Percentiles rank a stretch among this genome's conserved stretches.
Conservation (phyloP, 2,797 vertebrate genomes). For the Pelobates cultripes region DNA sequence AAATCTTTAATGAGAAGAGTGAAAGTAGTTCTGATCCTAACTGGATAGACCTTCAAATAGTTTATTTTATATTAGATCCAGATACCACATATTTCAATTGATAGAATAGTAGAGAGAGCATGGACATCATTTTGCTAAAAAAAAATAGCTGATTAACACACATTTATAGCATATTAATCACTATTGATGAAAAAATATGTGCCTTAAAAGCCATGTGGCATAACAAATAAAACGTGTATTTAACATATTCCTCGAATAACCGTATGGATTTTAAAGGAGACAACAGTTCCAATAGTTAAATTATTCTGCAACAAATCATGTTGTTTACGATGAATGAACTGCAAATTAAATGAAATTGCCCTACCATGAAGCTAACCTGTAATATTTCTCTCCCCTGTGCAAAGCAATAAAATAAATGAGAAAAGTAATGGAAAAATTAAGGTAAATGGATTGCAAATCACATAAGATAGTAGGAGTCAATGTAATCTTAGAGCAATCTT, state of each 20-base stretch:
- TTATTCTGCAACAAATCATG: constrained; percentile 13
- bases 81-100: not conserved
- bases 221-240: not conserved
- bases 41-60: not conserved
- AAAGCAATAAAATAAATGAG: constrained; percentile 30
- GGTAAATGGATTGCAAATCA: constrained; percentile 33
- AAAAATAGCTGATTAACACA: no score
- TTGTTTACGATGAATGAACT: constrained; percentile 29
- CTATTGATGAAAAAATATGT: not conserved
- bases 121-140: not conserved
- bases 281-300: constrained; percentile 1
- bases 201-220: not conserved
- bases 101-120: not conserved
- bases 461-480: constrained; percentile 5
- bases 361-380: constrained; percentile 15
- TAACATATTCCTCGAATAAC: constrained; percentile 4
- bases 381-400: constrained; percentile 23
- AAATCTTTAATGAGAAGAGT: not conserved
- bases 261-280: not conserved
- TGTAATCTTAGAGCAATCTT: constrained; percentile 25
- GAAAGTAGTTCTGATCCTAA: not conserved
- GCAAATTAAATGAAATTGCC: constrained; percentile 37
- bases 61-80: not conserved
- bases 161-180: not conserved
- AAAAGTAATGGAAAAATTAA: constrained; percentile 31